Base-by-base conservation (phyloP, 2,888 invertebrate genomes). In the Melanargia galathea region DNA sequence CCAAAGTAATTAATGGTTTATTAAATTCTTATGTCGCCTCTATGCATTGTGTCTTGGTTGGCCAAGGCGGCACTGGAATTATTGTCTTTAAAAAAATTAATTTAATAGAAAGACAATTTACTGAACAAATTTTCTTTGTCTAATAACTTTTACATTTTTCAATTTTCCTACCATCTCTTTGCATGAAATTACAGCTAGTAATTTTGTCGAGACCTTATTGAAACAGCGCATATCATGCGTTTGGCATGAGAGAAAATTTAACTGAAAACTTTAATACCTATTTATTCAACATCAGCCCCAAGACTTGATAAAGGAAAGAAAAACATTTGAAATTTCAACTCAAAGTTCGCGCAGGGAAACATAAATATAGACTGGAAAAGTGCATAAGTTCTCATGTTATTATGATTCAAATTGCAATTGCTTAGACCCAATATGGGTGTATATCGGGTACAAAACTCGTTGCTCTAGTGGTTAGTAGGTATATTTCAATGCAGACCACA, bases 11-110 rank as follows among this genome's bases (percentile, higher is more conserved):
- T 65, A 65, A 62, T 59, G 58, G 24, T 62, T 61, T 54, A 65
- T 65, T 65, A 65, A 65, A 65, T 65, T 65, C 65, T 64, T 64
- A 57, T 61, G 57, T 64, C 52, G 55, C 48, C 38, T 40, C 16
- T 43, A 46, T 46, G 26, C 46, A 48, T 52, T 11, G n/a, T 59
- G n/a, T 11, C 33, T 43, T 3, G 24, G 26, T 52, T 20, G 8
- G 30, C n/a, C 1, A n/a, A n/a, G n/a, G 46, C 18, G 30, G 43
- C 24, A 18, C 24, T 43, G 20, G 59, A 55, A 59, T 55, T 62
- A 59, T 55, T 62, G 8, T 38, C 43, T 26, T 35, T 59, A 54
- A 13, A 48, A 40, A 62, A 58, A 30, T 33, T 2, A 33, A 49
- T 62, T 20, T 54, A 46, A 38, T 48, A 65, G 55, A 45, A 38